These are phyloP conservation scores for Psittacula echo DNA, from an alignment of 2,797 vertebrate species.

Conservation along the genomic window DNA sequence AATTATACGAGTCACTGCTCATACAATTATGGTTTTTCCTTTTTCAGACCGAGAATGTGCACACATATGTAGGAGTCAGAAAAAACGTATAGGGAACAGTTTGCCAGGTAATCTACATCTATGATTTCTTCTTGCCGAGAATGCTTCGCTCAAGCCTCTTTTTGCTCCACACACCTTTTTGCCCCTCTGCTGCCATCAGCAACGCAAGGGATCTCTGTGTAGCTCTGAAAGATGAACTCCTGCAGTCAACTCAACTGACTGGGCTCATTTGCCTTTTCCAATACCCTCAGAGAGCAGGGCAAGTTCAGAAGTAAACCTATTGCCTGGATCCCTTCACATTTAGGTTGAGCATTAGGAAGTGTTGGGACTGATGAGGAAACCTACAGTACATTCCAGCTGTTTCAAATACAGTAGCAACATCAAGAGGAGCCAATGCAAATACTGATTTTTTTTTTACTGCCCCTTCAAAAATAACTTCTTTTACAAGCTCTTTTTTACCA, in stretches of 20 bases:
- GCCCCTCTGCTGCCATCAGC: neutral
- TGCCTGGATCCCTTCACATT: neutral
- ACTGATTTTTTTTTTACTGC: neutral
- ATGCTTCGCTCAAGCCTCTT: rapidly evolving
- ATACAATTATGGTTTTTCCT: neutral
- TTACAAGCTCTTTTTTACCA: conserved; percentile 6
- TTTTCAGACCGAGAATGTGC: neutral
- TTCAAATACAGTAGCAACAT: conserved; percentile 13
- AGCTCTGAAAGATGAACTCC: neutral
- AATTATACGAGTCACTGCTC: neutral
- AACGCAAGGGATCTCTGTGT: rapidly evolving
- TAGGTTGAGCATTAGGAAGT: neutral
- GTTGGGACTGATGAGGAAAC: neutral
- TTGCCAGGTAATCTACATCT: neutral
- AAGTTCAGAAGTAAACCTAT: neutral
- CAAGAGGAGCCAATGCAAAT: neutral
- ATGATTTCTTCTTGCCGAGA: neutral
- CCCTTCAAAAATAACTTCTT: conserved; percentile 29
- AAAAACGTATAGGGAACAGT: neutral
- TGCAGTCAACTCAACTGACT: neutral
- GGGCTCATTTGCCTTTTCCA: neutral
- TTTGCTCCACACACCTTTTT: rapidly evolving
- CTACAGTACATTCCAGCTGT: neutral
- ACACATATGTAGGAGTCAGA: neutral
- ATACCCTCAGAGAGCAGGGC: neutral